A percentile compares a stretch with the other conserved stretches of the same genome.
These are phyloP conservation scores for Carassius carassius DNA, from an alignment of 2,113 vertebrate genomes.

Conservation along the genomic window DNA sequence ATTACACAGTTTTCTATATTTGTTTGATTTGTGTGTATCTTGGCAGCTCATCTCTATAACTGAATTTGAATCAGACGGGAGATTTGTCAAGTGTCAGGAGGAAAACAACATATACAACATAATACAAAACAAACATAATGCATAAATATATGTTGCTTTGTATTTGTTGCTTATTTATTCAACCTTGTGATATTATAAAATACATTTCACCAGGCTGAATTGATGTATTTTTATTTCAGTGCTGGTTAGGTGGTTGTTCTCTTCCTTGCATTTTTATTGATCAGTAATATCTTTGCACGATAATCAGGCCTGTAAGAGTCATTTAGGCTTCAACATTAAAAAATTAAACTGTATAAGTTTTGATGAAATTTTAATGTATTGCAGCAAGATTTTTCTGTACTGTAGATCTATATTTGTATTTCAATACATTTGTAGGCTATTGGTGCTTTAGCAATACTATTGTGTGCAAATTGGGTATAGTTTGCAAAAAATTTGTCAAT, in stretches of 20 bases:
- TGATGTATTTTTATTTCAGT: not conserved
- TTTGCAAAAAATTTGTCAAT: no score
- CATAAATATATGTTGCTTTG: not conserved
- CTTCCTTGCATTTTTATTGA: not conserved
- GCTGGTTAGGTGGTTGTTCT: not conserved
- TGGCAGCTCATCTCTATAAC: not conserved
- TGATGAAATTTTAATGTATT: not conserved
- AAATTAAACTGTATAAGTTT: not conserved
- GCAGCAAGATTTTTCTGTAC: not conserved
- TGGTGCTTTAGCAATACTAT: no score
- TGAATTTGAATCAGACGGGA: not conserved
- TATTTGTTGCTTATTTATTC: not conserved
- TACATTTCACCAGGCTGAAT: not conserved
- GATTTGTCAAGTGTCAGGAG: not conserved
- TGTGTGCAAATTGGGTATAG: no score
- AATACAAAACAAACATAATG: not conserved
- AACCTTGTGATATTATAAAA: not conserved
- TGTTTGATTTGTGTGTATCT: not conserved
- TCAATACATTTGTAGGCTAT: not conserved
- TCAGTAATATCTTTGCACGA: not conserved
- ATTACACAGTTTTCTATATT: not conserved
- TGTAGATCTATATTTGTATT: not conserved
- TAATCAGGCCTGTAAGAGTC: not conserved
- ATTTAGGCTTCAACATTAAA: not conserved
- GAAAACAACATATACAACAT: not conserved